A percentile compares a stretch with the other conserved stretches of the same genome.
Evolutionary conservation across 2,888 invertebrate genomes (phyloP).

Genomic region (Fragum fragum): DNA sequence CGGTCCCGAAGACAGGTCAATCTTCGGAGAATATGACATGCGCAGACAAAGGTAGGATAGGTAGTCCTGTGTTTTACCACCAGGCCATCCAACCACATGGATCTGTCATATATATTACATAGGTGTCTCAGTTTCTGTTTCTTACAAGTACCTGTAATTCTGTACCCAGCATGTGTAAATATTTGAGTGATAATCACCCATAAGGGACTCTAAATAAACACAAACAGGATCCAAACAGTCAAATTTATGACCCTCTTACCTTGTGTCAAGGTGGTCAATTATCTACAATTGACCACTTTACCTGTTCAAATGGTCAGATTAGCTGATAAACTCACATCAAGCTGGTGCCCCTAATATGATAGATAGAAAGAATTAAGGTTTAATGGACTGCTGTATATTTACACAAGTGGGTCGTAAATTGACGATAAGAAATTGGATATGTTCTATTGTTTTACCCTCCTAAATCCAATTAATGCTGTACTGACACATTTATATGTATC

Average conservation of each 20-base stretch:
- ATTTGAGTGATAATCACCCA: conserved; percentile 28
- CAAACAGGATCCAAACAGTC: conserved; percentile 26
- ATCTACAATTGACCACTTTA: conserved; percentile 26
- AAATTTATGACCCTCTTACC: conserved; percentile 24
- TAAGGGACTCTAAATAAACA: conserved; percentile 14
- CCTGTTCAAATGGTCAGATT: conserved; percentile 32
- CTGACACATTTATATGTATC: no score
- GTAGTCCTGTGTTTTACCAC: no score
- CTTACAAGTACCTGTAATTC: neutral
- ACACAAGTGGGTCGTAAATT: conserved; percentile 2
- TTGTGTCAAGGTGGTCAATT: conserved; percentile 30
- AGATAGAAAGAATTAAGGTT: conserved; percentile 6
- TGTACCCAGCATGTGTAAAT: conserved; percentile 14
- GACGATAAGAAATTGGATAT: neutral
- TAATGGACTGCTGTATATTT: neutral
- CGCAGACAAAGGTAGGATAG: no score
- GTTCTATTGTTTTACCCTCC: conserved; percentile 8
- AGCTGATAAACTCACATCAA: conserved; percentile 23
- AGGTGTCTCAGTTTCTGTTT: no score
- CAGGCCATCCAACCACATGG: no score
- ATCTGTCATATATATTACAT: no score
- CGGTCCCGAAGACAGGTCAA: no score
- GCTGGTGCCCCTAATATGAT: conserved; percentile 8
- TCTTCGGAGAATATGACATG: no score
- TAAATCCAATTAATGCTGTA: neutral